A percentile compares a stretch with the other conserved stretches of the same genome.
These are phyloP conservation scores for Rhodeus uyekii DNA, from an alignment of 2,797 vertebrate genomes.

Conservation along the genomic window DNA sequence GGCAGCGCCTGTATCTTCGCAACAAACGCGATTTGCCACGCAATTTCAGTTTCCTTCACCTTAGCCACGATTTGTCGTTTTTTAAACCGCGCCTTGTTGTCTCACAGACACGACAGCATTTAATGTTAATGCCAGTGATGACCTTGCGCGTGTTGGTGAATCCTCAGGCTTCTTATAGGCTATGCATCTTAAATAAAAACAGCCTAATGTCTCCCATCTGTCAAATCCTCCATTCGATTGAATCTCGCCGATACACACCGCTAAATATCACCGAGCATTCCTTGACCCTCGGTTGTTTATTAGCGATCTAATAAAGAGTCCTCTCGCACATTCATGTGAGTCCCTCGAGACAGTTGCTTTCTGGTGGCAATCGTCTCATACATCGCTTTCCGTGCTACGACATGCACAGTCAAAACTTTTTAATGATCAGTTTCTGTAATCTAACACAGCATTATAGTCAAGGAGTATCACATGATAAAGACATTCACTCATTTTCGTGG, in stretches of 20 bases:
- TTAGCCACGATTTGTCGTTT: background rate
- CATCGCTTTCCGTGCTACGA: background rate
- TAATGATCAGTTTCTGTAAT: no score
- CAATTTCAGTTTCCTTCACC: background rate
- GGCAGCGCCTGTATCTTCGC: background rate
- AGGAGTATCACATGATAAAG: background rate
- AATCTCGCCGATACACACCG: background rate
- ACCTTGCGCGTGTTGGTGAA: slow-evolving; percentile 18
- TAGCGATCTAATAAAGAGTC: background rate
- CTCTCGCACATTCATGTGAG: background rate
- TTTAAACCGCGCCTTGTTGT: background rate
- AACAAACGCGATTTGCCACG: background rate
- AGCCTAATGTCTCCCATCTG: background rate
- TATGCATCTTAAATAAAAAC: slow-evolving; percentile 4
- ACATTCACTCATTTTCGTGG: background rate
- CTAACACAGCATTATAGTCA: background rate
- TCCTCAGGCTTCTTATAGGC: background rate
- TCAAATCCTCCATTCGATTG: background rate
- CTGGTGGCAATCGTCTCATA: no score
- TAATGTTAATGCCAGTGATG: slow-evolving; percentile 14
- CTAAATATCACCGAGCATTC: background rate
- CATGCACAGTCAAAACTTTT: background rate
- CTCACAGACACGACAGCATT: background rate
- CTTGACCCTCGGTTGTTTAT: background rate
- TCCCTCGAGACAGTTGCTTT: background rate